Evolutionary conservation across 2,797 vertebrate genomes (phyloP).

Genomic region (Hyperoplus lanceolatus): DNA sequence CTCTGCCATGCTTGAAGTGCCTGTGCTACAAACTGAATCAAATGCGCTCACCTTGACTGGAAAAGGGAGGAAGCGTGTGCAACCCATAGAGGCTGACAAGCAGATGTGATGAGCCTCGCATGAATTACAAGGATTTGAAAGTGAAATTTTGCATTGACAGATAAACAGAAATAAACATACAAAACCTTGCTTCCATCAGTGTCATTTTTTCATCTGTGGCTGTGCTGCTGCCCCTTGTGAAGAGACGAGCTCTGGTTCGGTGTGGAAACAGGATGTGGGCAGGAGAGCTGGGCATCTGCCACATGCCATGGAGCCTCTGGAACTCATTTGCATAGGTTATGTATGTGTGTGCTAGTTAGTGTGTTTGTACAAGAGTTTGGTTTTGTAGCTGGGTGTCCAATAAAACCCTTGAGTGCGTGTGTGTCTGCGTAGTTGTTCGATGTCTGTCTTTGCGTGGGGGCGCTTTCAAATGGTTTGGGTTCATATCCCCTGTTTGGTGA

Average conservation of each 20-base stretch:
- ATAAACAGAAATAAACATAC: constrained; percentile 29
- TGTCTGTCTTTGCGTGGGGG: constrained; percentile 33
- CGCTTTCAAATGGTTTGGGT: constrained; percentile 41
- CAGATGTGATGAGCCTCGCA: background rate
- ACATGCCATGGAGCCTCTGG: constrained; percentile 77
- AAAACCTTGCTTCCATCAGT: constrained; percentile 35
- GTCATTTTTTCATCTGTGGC: constrained; percentile 49
- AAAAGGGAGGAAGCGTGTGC: background rate
- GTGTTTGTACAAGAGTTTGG: constrained; percentile 49
- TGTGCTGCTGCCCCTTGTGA: constrained; percentile 54
- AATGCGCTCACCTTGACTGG: background rate
- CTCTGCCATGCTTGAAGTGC: constrained; percentile 1
- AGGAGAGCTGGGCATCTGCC: constrained; percentile 76
- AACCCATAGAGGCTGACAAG: background rate
- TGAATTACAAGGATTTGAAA: background rate
- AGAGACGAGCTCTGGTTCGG: constrained; percentile 71
- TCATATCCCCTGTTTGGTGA: constrained; percentile 42
- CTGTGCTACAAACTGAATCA: constrained; percentile 16
- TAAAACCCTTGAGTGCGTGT: constrained; percentile 46
- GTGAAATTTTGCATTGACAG: constrained; percentile 4
- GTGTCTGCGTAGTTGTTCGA: constrained; percentile 22
- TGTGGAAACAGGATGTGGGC: constrained; percentile 84
- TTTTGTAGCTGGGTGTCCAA: constrained; percentile 50
- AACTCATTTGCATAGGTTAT: constrained; percentile 74
- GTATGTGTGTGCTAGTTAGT: constrained; percentile 44